A percentile compares a stretch with the other conserved stretches of the same genome.
Evolutionary conservation across 2,888 invertebrate genomes (phyloP).

Genomic region (Hymenopus coronatus): DNA sequence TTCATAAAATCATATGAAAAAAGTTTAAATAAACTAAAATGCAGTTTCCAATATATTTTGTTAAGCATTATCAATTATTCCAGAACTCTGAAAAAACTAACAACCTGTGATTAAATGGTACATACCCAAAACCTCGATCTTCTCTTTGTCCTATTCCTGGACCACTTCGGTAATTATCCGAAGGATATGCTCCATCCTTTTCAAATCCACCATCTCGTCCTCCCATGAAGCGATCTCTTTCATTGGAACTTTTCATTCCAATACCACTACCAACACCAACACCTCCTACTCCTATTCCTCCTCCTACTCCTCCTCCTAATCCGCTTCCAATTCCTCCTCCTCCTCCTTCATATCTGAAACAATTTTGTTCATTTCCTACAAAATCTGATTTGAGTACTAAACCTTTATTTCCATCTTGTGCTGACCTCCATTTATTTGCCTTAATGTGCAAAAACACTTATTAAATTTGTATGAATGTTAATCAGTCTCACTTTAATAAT

Average conservation of each 20-base stretch:
- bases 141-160: constrained; percentile 13
- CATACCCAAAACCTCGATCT: constrained; percentile 43
- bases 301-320: no score
- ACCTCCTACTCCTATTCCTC: neutral
- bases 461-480: no score
- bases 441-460: no score
- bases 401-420: no score
- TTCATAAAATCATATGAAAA: no score
- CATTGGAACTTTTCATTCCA: neutral
- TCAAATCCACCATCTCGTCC: constrained; percentile 38
- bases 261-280: neutral
- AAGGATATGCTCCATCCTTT: constrained; percentile 35
- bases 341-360: constrained; percentile 1
- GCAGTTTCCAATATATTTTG: no score
- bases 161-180: constrained; percentile 42
- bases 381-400: no score
- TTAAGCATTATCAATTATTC: no score
- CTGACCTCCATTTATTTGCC: no score
- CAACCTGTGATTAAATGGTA: neutral
- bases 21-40: no score
- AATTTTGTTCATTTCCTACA: neutral
- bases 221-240: constrained; percentile 6
- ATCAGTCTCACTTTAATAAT: no score
- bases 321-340: neutral
- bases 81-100: no score